Base-by-base conservation (phyloP, 2,888 invertebrate genomes). In the Conus canariensis region DNA sequence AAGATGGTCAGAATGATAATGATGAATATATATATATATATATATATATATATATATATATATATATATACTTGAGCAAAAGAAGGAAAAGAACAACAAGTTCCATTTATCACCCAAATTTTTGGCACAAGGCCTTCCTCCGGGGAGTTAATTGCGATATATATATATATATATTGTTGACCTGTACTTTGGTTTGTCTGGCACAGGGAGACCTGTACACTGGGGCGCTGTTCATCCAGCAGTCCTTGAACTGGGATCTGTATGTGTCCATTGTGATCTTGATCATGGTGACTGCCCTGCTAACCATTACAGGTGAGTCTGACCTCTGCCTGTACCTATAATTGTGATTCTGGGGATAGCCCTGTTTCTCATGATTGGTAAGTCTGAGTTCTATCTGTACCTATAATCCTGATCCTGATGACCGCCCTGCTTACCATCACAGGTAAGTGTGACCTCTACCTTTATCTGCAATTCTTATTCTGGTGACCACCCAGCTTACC, bases 201-300 rank as follows among this genome's bases (percentile, higher is more conserved):
- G 10, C 4, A 16, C 93, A 97, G 97, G 97, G 96, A 12, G 97
- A 97, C 92, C 93, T 97, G 70, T 97, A 96, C 93, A 96, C 97
- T 10, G 97, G 97, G 12, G 97, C 97, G 0, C 93, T 97, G 30
- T 97, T 97, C 93, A 97, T 97, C 59, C 96, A 97, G 90, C 96
- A 97, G 90, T 96, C 97, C 0, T 92, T 97, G 59, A 95, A 96
- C 58, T 96, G 96, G 95, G 96, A 97, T 82, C 93, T 97, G 59
- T 97, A 97, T 92, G 92, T 96, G 64, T 96, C 96, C 59, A 96
- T 97, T 60, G 92, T 96, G 10, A 94, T 97, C 25, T 95, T 97
- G 4, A 93, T 97, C 87, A 93, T 95, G 14, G 95, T 97, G 82
- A 96, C 97, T 2, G 97, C 96, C 4, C 88, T 97, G 6, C 96